Base-by-base conservation (phyloP, 2,113 vertebrate genomes). In the Poicephalus meyeri region DNA sequence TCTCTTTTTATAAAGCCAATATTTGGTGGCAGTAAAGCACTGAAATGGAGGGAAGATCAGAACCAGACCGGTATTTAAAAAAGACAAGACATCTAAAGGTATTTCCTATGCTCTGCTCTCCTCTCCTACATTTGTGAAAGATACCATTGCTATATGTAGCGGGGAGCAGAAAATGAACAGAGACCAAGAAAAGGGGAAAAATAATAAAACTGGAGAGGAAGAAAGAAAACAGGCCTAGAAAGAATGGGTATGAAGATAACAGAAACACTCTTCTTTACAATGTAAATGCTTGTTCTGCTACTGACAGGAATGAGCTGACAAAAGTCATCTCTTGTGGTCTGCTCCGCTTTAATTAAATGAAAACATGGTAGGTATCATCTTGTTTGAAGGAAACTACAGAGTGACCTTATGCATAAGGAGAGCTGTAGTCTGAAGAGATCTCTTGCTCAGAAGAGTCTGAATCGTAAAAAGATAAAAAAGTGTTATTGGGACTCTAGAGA, bases 1-100 rank as follows among this genome's bases (percentile, higher is more conserved):
- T 92, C 69, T 81, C 46, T 50, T 73, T 91, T 81, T 95, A 64
- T 65, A 86, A 84, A 78, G 76, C 44, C 49, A 88, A 86, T 93
- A 50, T 88, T 90, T 95, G 52, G 49, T 79, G 76, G 49, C n/a
- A 77, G 46, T 76, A 86, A 91, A 50, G 53, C 3, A 4, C 61
- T 56, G 61, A 74, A 91, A 88, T 2, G 3, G 46, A 58, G 93
- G 68, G 49, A 46, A 88, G 63, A 79, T 85, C 73, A 73, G 69
- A 93, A 41, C 17, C 29, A 84, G 41, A 19, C 1, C 23, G 31
- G 24, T 91, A 63, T 73, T 89, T 65, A 37, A 90, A 87, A 68
- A 61, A 31, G 56, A 73, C 33, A 53, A 56, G 13, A 52, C 72
- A 78, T 70, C 52, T 44, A 15, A 89, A 90, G 55, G 31, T 72